These are phyloP conservation scores for Zaprionus africanus DNA, from an alignment of 1,140 invertebrate species.

Conservation along the genomic window DNA sequence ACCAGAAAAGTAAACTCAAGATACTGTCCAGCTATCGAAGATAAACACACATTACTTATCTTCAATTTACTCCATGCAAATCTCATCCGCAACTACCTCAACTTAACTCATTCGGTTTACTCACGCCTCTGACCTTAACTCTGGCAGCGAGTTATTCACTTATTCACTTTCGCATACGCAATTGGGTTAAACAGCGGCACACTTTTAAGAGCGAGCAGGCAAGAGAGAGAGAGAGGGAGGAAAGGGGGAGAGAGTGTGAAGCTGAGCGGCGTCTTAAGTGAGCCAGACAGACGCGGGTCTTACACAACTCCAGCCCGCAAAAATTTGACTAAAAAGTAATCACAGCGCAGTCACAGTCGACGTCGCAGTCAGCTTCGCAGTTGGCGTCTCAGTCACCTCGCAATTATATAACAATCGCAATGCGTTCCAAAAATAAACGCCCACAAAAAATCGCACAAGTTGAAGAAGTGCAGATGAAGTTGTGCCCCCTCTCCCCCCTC, in stretches of 20 bases:
- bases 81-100: not conserved
- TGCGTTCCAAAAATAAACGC: conserved; percentile 70
- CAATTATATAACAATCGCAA: conserved; percentile 66
- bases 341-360: conserved; percentile 41
- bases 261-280: conserved; percentile 1
- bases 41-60: not conserved
- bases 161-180: conserved; percentile 48
- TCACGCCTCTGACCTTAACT: conserved; percentile 43
- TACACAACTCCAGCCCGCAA: conserved; percentile 51
- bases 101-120: not conserved
- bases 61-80: not conserved
- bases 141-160: conserved; percentile 20
- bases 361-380: not conserved
- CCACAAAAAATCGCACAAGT: conserved; percentile 48
- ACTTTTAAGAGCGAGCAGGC: conserved; percentile 26
- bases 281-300: conserved; percentile 2
- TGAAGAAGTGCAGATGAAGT: conserved; percentile 68
- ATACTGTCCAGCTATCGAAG: not conserved
- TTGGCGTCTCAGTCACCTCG: conserved; percentile 34
- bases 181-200: conserved; percentile 45
- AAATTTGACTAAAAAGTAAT: conserved; percentile 69
- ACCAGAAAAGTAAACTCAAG: not conserved
- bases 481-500: not conserved
- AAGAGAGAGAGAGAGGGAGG: not conserved
- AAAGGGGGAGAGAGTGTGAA: not conserved